Evolutionary conservation across 2,888 invertebrate genomes (phyloP).

Genomic region (Adelphocoris suturalis): DNA sequence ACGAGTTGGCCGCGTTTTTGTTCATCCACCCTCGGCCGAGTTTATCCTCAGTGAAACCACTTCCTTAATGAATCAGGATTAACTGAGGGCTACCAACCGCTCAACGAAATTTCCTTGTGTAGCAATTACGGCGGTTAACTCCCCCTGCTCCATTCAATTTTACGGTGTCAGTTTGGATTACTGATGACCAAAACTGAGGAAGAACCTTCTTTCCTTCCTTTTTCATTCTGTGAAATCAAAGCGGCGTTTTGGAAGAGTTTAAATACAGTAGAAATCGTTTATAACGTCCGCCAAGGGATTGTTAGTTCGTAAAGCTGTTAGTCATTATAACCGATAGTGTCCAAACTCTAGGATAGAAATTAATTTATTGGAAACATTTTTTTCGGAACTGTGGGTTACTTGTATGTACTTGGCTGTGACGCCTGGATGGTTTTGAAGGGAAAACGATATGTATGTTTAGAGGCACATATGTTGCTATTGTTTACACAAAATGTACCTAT

Average conservation of each 20-base stretch:
- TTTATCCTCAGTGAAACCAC: constrained; percentile 9
- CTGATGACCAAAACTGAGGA: background rate
- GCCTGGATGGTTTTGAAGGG: too few relatives aligned
- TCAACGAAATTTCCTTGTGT: constrained; percentile 33
- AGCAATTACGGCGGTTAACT: constrained; percentile 32
- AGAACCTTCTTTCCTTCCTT: background rate
- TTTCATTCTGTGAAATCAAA: background rate
- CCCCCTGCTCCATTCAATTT: constrained; percentile 8
- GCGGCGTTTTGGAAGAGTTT: background rate
- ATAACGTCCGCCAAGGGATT: too few relatives aligned
- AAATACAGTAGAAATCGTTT: too few relatives aligned
- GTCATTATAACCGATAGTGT: too few relatives aligned
- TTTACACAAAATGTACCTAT: too few relatives aligned
- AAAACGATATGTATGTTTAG: too few relatives aligned
- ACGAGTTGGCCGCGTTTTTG: background rate
- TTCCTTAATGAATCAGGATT: constrained; percentile 51
- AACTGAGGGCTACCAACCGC: background rate
- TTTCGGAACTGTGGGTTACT: too few relatives aligned
- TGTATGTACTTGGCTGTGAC: too few relatives aligned
- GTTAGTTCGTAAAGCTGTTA: too few relatives aligned
- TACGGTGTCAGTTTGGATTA: constrained; percentile 37
- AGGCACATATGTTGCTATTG: too few relatives aligned
- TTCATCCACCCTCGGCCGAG: background rate
- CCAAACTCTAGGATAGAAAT: too few relatives aligned
- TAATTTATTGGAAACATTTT: too few relatives aligned